These are phyloP conservation scores for Drosophila mojavensis DNA, from an alignment of 1,140 invertebrate genomes.

Conservation along the genomic window DNA sequence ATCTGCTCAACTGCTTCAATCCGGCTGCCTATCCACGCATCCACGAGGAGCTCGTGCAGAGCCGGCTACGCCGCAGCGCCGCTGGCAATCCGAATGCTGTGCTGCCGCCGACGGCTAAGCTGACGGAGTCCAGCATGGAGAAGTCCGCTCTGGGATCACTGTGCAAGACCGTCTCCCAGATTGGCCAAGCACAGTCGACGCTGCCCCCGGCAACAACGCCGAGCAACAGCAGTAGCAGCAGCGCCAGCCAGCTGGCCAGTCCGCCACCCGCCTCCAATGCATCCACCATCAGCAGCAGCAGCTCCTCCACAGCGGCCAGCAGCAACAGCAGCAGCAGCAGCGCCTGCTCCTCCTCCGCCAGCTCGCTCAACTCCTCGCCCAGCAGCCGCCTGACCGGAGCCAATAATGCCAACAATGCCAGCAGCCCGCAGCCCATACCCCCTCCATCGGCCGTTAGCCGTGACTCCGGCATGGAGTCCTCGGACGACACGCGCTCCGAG, in stretches of 20 bases:
- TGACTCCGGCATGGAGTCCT: slow-evolving; percentile 83
- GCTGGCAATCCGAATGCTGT: slow-evolving; percentile 42
- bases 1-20: slow-evolving; percentile 82
- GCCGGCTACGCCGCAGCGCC: slow-evolving; percentile 65
- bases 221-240: slow-evolving; percentile 71
- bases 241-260: slow-evolving; percentile 66
- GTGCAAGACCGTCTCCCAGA: slow-evolving; percentile 87
- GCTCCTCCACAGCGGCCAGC: slow-evolving; percentile 48
- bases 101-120: slow-evolving; percentile 48
- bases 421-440: slow-evolving; percentile 79
- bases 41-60: slow-evolving; percentile 82
- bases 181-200: slow-evolving; percentile 84
- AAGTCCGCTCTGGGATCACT: slow-evolving; percentile 85
- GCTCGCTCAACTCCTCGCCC: slow-evolving; percentile 79
- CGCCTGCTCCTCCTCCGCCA: slow-evolving; percentile 68
- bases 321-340: slow-evolving; percentile 48
- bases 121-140: slow-evolving; percentile 47
- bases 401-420: slow-evolving; percentile 63
- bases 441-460: slow-evolving; percentile 77
- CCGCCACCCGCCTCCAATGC: slow-evolving; percentile 74
- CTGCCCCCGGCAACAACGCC: slow-evolving; percentile 44
- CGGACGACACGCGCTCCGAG: slow-evolving; percentile 82
- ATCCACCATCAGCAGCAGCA: slow-evolving; percentile 68
- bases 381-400: slow-evolving; percentile 60
- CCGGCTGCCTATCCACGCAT: slow-evolving; percentile 82